Evolutionary conservation across 2,888 invertebrate species (phyloP), one percentile per base, ranked within the genome.

Genomic region (Leucophenga montana): DNA sequence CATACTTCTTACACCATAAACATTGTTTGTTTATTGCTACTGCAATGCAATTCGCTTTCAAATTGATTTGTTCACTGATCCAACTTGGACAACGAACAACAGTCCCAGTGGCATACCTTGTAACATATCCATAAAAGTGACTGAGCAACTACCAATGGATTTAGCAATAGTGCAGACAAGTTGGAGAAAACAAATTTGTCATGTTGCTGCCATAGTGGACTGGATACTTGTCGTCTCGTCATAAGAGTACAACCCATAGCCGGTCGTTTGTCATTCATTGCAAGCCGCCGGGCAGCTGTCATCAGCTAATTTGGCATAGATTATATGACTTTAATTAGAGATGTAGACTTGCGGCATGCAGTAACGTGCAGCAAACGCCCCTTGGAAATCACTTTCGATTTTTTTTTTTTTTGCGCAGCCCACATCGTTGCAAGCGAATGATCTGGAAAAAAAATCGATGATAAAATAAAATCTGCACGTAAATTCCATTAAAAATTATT

Each of bases 401-500:
- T 69, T 54, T 22, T 69, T 54, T 20, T 56, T 67, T 44, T 13
- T 56, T n/a, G n/a, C n/a, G 18, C 61, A 66, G 22, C 44, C 61
- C 31, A 31, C 48, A 39, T 39, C 39, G 8, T 1, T 11, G 39
- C 39, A 39, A 27, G 27, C 27, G 27, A 27, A 27, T 27, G 27
- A 27, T 27, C 27, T 27, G 27, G 27, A 27, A 22, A 67, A 59
- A 57, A 18, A 31, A 48, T 46, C 33, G 14, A 59, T 18, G 16
- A 0, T n/a, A 61, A 61, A 8, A 11, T 13, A 61, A 61, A 61
- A 61, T n/a, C 14, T 31, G 85, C 86, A 85, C 85, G 85, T 85
- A 84, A 79, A 75, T 77, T 80, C 84, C 84, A 86, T 86, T 85
- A 86, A 84, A 83, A 61, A 27, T 27, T 57, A 59, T 70, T 70